Base-by-base conservation (phyloP, 2,888 invertebrate species). In the Punctoribates punctum region DNA sequence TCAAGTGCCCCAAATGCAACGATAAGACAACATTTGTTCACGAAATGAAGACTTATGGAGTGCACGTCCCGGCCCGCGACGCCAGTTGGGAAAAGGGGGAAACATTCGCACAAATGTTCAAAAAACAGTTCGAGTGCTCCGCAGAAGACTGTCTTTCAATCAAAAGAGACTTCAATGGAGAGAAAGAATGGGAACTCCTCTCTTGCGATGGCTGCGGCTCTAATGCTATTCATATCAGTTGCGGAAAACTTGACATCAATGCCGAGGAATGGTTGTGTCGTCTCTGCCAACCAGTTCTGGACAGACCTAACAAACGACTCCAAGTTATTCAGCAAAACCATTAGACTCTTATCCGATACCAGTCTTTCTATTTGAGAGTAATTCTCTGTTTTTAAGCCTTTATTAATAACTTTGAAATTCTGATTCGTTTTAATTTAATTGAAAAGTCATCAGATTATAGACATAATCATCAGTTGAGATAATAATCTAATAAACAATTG, bases 1-100 rank as follows among this genome's bases (percentile, higher is more conserved):
- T 75, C 11, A 75, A 75, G 48, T 75, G 75, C 60, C 75, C 75
- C 3, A 75, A 75, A 42, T 75, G 75, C 60, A 72, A 73, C 13
- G 27, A 75, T 60, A 25, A 17, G 20, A 38, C n/a, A 3, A 20
- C 11, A 6, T 75, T 75, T 17, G 46, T 75, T 17, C 9, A 25
- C 13, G 38, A 46, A 23, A 42, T 75, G 57, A 75, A 75, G 29
- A 17, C 5, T 8, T 42, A 27, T 60, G 75, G 75, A 13, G 70
- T 75, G 1, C 27, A 42, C 29, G 75, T 75, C 2, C 75, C 75
- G 1, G 27, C 34, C 0, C 48, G 73, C 2, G 72, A 75, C 25
- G 60, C 74, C n/a, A 65, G 46, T 27, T 75, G 73, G 72, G 72
- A 73, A 25, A 25, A 72, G 20, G 48, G 54, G 11, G 20, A 72